These are phyloP conservation scores for Escarpia spicata DNA, from an alignment of 2,888 invertebrate species.

Conservation along the genomic window DNA sequence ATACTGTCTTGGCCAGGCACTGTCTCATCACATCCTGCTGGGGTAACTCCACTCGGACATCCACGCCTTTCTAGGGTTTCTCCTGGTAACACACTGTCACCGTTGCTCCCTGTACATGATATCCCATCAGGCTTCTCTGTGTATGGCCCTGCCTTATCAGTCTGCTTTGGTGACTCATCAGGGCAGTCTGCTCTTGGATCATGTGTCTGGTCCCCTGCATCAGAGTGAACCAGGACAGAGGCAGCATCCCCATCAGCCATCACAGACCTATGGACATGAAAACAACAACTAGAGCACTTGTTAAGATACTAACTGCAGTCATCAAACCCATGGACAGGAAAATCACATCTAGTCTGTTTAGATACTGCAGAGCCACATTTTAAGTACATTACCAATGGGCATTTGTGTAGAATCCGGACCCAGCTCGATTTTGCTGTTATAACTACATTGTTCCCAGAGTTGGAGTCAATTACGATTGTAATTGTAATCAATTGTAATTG, in stretches of 20 bases:
- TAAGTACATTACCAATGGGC: too few relatives aligned
- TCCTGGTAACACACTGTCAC: not conserved
- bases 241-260: not conserved
- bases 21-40: not conserved
- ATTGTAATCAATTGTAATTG: too few relatives aligned
- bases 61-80: not conserved
- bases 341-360: not conserved
- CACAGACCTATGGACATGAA: not conserved
- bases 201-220: not conserved
- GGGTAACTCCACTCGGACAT: not conserved
- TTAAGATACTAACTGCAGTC: too few relatives aligned
- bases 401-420: too few relatives aligned
- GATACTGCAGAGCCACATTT: too few relatives aligned
- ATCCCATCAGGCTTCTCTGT: not conserved
- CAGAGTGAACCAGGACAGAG: not conserved
- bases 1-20: not conserved
- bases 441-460: too few relatives aligned
- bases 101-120: not conserved
- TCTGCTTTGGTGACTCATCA: not conserved
- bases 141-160: not conserved
- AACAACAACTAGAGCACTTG: not conserved
- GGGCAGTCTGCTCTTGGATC: not conserved
- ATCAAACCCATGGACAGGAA: not conserved
- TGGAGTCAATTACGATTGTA: too few relatives aligned
- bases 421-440: too few relatives aligned